Base-by-base conservation (phyloP, 2,888 invertebrate species). In the Brenthis daphne region DNA sequence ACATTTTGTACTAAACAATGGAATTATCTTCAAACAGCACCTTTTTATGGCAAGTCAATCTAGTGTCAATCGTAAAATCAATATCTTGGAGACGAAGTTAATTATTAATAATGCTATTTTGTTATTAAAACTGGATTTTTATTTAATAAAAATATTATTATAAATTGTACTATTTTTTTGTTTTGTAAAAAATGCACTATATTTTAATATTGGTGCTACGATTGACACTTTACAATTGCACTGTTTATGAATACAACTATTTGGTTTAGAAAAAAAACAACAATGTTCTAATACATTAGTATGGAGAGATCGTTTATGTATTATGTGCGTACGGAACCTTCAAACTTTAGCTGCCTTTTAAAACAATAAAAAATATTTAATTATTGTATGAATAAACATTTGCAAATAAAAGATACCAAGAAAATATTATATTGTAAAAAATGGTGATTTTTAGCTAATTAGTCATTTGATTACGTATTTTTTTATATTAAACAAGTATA, bases 1-100 rank as follows among this genome's bases (percentile, higher is more conserved):
- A 79, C 75, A 77, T 76, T 43, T 85, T 87, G 83, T 86, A 87
- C 86, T 84, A 85, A 81, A 82, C 77, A 82, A 82, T 82, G 83
- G 84, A 85, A 84, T 83, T 75, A 76, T 48, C 73, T 74, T 72
- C 71, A 71, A 78, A 83, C 84, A 89, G 88, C 88, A 90, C 87
- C 89, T 79, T 78, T 58, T 76, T 82, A 73, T 74, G 74, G 74
- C 74, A 70, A 65, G 68, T 56, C 56, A 37, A 54, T 58, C 50
- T 63, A 54, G 58, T 54, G n/a, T 55, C 51, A 50, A 53, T 69
- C 60, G 57, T 64, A 71, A 57, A 20, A 71, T 51, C 64, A 69
- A 67, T 67, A 71, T 61, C 57, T 50, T 1, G 1, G 1, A 20
- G 12, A 13, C 0, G 29, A 24, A 24, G 1, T 16, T 6, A 37